Percentiles rank a stretch among this genome's conserved stretches.
phyloP scores from a whole-genome alignment of 2,888 invertebrate genomes.

The Choristoneura rosaceana region DNA sequence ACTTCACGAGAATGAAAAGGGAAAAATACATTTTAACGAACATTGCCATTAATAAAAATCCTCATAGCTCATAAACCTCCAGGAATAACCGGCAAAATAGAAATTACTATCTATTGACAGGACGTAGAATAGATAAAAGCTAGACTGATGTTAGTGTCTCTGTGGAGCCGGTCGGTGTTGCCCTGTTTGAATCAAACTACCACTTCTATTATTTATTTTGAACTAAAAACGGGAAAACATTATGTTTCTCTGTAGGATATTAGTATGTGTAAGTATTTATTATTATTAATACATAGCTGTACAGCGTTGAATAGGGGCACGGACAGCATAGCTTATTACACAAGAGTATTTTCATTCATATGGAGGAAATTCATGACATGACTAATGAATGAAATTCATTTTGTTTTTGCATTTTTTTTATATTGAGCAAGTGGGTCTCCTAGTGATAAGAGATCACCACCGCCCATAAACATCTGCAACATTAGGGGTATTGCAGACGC shows the following conservation, averaged over 20 bases:
- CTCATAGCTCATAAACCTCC: not conserved
- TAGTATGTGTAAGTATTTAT: not conserved
- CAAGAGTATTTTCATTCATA: too few relatives aligned
- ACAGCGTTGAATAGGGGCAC: too few relatives aligned
- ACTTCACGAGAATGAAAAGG: too few relatives aligned
- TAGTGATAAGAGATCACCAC: too few relatives aligned
- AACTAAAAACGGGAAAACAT: not conserved
- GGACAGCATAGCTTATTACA: too few relatives aligned
- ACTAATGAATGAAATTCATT: too few relatives aligned
- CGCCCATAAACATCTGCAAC: too few relatives aligned
- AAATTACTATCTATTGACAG: slow-evolving; percentile 20
- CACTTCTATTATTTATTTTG: not conserved
- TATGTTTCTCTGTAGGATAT: not conserved
- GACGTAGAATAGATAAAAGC: slow-evolving; percentile 5
- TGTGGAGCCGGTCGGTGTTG: not conserved
- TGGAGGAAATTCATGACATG: not conserved
- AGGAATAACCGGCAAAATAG: not conserved
- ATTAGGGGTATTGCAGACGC: too few relatives aligned
- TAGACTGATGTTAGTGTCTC: slow-evolving; percentile 1
- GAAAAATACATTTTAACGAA: too few relatives aligned
- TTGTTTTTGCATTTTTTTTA: too few relatives aligned
- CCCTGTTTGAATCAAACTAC: not conserved
- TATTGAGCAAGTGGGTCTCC: too few relatives aligned
- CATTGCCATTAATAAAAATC: not conserved
- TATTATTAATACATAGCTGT: too few relatives aligned